Evolutionary conservation across 2,888 invertebrate genomes (phyloP), one percentile per base, ranked within the genome.

Genomic region (Idaea aversata): DNA sequence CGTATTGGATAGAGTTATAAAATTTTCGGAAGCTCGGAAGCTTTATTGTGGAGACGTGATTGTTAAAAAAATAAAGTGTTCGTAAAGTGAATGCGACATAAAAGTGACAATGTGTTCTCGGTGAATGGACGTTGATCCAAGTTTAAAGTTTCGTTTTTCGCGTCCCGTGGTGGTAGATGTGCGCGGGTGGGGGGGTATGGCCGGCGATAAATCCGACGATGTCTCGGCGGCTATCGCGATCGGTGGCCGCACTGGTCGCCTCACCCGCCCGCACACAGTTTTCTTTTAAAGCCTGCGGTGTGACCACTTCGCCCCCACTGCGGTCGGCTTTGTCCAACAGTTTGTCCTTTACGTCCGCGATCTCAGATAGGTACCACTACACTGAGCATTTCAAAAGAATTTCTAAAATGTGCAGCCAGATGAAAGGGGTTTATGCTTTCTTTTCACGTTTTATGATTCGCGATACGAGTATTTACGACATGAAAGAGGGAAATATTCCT

Each of bases 401-500:
- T 69, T 72, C 70, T 71, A 66, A 74, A 74, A 74, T 72, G 74
- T 70, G 70, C 71, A 74, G 70, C 66, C 71, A 69, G 63, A 69
- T 69, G 74, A 72, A 72, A 74, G 34, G 70, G 72, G 72, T 71
- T 69, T 65, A 65, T 66, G 66, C 71, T 73, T 71, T 71, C 71
- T 71, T 69, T 72, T 74, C 71, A 68, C 69, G 67, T 72, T 74
- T 74, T 72, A 72, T 69, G 74, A 70, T 70, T 70, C 71, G 71
- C 70, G 70, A 72, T 70, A 70, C 72, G 70, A 70, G 71, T 70
- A 59, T 59, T 59, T 59, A 59, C 59, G 59, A 59, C 34, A 34
- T 34, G 16, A 59, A 59, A 59, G 59, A 71, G 71, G 65, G 65
- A 65, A 69, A 69, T 69, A 69, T 69, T 66, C 66, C 67, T 65